Base-by-base conservation (phyloP, 1,140 invertebrate species). In the Eumaeus atala region DNA sequence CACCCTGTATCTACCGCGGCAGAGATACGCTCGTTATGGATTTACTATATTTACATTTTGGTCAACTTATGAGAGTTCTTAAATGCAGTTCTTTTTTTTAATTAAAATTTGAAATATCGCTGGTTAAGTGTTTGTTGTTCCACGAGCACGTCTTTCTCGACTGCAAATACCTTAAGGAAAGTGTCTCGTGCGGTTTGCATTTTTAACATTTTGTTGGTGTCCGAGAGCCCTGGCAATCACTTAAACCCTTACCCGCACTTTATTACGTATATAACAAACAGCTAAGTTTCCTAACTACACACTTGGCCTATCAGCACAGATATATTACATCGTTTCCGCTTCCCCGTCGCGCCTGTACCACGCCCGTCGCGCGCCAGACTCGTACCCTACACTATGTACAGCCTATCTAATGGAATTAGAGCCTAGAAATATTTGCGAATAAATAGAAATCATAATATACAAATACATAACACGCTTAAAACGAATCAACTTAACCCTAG, bases 401-500 rank as follows among this genome's bases (percentile, higher is more conserved):
- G 35, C 40, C 64, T 66, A 66, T 17, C 40, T 34, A 60, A 66
- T 71, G 63, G 63, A 71, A 66, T 70, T 66, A 61, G n/a, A 50
- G 53, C 38, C 59, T 62, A 64, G 55, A 67, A 58, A 62, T 56
- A 54, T 64, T 63, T 64, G 65, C 67, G 72, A 75, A 75, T 74
- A 72, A 75, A 75, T 72, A 70, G 28, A 54, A 61, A 58, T 55
- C 67, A 62, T 64, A 70, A 68, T 72, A 74, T 72, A 74, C 67
- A 72, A 58, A 73, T 64, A 72, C 64, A 56, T 66, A 58, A 63
- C 53, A 65, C 57, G 55, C 38, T 56, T 53, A 57, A 28, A 28
- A 28, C 2, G 56, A 57, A 34, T 58, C 58, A 47, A 52, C 34
- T 44, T 54, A 33, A n/a, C 14, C 28, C 38, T 42, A 44, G 14